Base-by-base conservation (phyloP, 2,797 vertebrate species). In the Garrulus glandarius region DNA sequence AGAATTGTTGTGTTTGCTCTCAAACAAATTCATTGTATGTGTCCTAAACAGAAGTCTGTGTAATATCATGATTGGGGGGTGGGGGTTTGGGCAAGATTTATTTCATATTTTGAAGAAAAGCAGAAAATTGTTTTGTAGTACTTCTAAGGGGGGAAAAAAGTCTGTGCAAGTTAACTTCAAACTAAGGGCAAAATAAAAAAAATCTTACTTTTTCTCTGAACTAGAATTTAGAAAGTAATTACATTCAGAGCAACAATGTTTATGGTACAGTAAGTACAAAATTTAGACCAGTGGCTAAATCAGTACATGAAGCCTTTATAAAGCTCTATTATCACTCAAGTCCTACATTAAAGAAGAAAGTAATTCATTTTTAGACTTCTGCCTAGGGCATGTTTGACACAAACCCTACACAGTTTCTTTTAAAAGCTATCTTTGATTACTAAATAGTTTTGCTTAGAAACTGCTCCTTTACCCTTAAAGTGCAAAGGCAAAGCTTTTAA, bases 381-480 rank as follows among this genome's bases (percentile, higher is more conserved):
- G 75, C 75, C 71, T 80, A 55, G 46, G 57, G 91, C 61, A 52
- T 50, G 23, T 91, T 92, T 94, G 71, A 64, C 69, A 83, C 46
- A 91, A 83, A 94, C 4, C 2, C 10, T 44, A 36, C 60, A 24
- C 4, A 89, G n/a, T 57, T 93, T 80, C 27, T 43, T 91, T 87
- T 85, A 85, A 87, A 91, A 94, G 34, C 43, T 75, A 46, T 78
- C 71, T 84, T 79, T 92, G 87, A 76, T 92, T 93, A 80, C 79
- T 78, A 71, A 96, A 82, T 80, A 93, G 8, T 83, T 85, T 87
- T 80, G 75, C 75, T 85, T 78, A 75, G 74, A 84, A 92, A 63
- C 39, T 68, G 37, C 44, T 53, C 49, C 52, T 89, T 93, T 87
- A 74, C 37, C 24, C 36, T 83, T 53, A 8, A 68, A 96, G 57